These are phyloP conservation scores for Austrolebias charrua DNA, from an alignment of 2,797 vertebrate genomes.

Conservation along the genomic window DNA sequence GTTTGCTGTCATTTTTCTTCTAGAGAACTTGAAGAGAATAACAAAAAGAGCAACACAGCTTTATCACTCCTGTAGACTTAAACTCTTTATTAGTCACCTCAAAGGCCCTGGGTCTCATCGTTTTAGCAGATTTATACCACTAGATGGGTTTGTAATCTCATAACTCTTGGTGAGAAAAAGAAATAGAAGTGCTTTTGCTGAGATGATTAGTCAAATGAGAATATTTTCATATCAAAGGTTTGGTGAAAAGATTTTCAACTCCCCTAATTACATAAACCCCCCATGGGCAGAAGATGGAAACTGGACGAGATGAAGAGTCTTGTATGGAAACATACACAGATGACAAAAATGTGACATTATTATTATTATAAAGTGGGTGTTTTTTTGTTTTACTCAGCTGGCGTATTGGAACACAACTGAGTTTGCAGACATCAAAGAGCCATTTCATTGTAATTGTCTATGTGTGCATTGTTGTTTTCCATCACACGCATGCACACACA, in stretches of 20 bases:
- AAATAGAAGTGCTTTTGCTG: too few relatives aligned
- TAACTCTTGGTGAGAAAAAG: too few relatives aligned
- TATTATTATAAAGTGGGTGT: not conserved
- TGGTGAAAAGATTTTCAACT: not conserved
- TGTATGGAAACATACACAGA: too few relatives aligned
- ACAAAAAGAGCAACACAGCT: constrained; percentile 32
- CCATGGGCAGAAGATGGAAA: not conserved
- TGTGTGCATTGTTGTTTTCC: not conserved
- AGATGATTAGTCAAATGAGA: not conserved
- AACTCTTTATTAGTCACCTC: too few relatives aligned
- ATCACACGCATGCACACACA: not conserved
- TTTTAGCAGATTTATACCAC: too few relatives aligned
- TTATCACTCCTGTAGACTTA: not conserved
- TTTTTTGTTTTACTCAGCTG: not conserved
- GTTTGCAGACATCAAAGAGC: not conserved
- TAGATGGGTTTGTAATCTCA: too few relatives aligned
- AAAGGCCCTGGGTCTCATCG: too few relatives aligned
- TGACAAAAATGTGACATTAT: too few relatives aligned
- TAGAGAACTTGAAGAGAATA: constrained; percentile 14
- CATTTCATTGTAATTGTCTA: not conserved
- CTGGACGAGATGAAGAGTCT: not conserved
- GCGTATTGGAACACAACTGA: not conserved
- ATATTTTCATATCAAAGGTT: not conserved
- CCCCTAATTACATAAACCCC: too few relatives aligned
- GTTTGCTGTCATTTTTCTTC: constrained; percentile 14